These are phyloP conservation scores for Bombus huntii DNA, from an alignment of 1,140 invertebrate species.

Conservation along the genomic window DNA sequence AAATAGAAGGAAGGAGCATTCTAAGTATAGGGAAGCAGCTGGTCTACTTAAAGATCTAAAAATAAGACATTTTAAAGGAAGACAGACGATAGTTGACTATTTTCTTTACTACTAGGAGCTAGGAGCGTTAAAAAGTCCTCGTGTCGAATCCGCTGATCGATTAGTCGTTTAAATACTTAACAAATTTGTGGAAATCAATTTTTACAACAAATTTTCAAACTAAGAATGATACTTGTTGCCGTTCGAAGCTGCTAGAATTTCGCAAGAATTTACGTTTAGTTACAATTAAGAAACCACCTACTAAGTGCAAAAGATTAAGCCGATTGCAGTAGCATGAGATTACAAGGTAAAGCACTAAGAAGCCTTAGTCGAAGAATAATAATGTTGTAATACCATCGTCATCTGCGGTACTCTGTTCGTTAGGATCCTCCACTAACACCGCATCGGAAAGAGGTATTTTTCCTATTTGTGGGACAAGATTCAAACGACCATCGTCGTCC, in stretches of 20 bases:
- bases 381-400: conserved; percentile 84
- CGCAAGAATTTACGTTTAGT: not conserved
- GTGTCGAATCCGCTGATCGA: no score
- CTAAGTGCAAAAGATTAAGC: not conserved
- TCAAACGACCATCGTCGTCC: conserved; percentile 89
- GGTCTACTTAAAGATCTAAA: not conserved
- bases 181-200: not conserved
- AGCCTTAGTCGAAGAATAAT: conserved; percentile 58
- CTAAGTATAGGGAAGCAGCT: not conserved
- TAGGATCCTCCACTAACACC: conserved; percentile 91
- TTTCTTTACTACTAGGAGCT: no score
- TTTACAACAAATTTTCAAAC: not conserved
- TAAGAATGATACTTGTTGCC: not conserved
- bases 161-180: no score
- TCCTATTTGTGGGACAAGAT: conserved; percentile 91
- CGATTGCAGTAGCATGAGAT: no score
- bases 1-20: not conserved
- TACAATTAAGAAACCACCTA: not conserved
- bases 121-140: no score
- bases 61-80: not conserved
- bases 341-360: not conserved
- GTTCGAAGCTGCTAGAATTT: not conserved
- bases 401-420: conserved; percentile 84
- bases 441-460: conserved; percentile 93
- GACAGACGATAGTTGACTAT: no score